Conservation (phyloP, 2,888 invertebrate species). For the Hyposoter didymator region DNA sequence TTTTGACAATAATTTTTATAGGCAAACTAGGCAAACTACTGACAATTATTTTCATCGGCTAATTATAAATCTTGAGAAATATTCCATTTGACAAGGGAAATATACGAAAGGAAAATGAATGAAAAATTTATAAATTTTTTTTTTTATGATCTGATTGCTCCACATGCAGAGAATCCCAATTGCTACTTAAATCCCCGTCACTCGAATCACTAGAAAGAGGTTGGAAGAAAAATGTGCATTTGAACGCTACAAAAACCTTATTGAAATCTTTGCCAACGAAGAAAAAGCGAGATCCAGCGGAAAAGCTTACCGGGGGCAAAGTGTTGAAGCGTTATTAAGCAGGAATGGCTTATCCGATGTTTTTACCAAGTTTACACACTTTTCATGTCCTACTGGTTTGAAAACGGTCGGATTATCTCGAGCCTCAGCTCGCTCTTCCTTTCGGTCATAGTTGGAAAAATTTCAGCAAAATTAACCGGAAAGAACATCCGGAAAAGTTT, state of each 20-base stretch:
- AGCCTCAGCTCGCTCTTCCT: constrained; percentile 32
- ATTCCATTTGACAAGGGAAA: neutral
- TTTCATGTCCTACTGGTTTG: constrained; percentile 52
- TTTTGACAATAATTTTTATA: neutral
- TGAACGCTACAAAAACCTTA: neutral
- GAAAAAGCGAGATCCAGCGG: constrained; percentile 18
- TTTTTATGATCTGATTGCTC: neutral
- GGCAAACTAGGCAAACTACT: neutral
- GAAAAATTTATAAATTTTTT: neutral
- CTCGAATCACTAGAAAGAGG: neutral
- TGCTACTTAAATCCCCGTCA: too few species aligned
- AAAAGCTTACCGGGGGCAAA: constrained; percentile 64
- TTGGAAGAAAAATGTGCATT: neutral
- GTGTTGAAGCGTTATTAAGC: constrained; percentile 76
- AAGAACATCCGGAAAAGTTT: neutral
- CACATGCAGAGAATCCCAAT: neutral
- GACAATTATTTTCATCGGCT: neutral
- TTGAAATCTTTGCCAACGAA: constrained; percentile 41
- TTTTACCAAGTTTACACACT: constrained; percentile 72
- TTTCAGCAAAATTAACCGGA: neutral
- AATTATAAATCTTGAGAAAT: neutral
- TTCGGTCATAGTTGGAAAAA: neutral
- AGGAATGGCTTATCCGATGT: constrained; percentile 75
- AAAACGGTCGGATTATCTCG: constrained; percentile 71
- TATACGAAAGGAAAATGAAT: neutral